These are phyloP conservation scores for Hoplodrina blanda DNA, from an alignment of 2,888 invertebrate species.

Conservation along the genomic window DNA sequence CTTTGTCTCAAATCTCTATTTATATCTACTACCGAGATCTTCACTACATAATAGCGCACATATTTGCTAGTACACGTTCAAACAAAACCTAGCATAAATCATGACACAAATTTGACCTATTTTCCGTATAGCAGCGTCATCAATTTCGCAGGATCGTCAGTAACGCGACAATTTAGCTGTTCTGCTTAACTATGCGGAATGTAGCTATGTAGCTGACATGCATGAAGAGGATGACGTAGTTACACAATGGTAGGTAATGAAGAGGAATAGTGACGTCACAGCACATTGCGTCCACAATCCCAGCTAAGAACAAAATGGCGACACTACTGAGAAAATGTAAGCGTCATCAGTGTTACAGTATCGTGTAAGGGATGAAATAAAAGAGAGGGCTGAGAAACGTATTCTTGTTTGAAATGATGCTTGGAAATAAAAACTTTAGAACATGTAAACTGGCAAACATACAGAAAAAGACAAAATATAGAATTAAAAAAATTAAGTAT, in stretches of 20 bases:
- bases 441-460: neutral
- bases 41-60: constrained; percentile 2
- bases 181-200: constrained; percentile 28
- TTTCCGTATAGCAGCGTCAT: constrained; percentile 19
- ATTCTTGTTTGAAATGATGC: constrained; percentile 1
- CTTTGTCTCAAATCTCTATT: constrained; percentile 10
- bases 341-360: constrained; percentile 13
- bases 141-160: constrained; percentile 21
- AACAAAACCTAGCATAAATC: constrained; percentile 30
- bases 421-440: constrained; percentile 3
- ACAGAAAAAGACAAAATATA: neutral
- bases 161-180: constrained; percentile 46
- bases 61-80: constrained; percentile 7
- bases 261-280: constrained; percentile 39
- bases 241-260: constrained; percentile 46
- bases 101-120: constrained; percentile 41
- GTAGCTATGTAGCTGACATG: constrained; percentile 24
- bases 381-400: constrained; percentile 33
- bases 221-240: constrained; percentile 29
- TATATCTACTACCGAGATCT: constrained; percentile 3
- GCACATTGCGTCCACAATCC: constrained; percentile 24
- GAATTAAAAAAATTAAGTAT: neutral
- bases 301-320: constrained; percentile 42
- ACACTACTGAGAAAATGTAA: constrained; percentile 16
- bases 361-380: constrained; percentile 12